Percentiles rank a stretch among this genome's conserved stretches.
Conservation (phyloP, 2,113 vertebrate genomes). For the Sphyrna mokarran region DNA sequence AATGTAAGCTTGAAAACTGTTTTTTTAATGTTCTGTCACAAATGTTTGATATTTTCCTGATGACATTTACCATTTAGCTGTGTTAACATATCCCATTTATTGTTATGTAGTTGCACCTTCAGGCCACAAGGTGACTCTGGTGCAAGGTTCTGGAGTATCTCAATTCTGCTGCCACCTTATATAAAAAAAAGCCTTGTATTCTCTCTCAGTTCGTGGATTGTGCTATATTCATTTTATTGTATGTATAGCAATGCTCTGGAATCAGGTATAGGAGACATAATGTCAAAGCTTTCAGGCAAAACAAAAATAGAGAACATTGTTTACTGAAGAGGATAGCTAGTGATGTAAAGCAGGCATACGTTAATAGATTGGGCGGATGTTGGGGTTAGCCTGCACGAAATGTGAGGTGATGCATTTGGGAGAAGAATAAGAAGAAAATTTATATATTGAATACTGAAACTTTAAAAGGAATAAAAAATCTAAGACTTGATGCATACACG, state of each 20-base stretch:
- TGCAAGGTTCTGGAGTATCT: background rate
- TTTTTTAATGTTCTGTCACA: background rate
- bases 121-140: background rate
- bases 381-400: background rate
- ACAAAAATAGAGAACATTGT: background rate
- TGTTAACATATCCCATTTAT: background rate
- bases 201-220: background rate
- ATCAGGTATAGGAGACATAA: background rate
- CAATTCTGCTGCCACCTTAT: background rate
- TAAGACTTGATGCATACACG: background rate
- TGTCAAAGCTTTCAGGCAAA: background rate
- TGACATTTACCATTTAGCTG: background rate
- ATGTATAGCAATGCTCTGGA: background rate
- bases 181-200: background rate
- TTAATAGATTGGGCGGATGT: background rate
- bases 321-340: background rate
- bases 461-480: background rate
- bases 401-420: background rate
- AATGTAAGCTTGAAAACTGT: too few relatives aligned
- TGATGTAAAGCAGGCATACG: background rate
- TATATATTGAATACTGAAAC: background rate
- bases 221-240: background rate
- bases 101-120: background rate
- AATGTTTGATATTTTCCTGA: background rate
- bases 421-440: background rate